Conservation (phyloP, 2,113 vertebrate genomes). For the Glareola pratincola region DNA sequence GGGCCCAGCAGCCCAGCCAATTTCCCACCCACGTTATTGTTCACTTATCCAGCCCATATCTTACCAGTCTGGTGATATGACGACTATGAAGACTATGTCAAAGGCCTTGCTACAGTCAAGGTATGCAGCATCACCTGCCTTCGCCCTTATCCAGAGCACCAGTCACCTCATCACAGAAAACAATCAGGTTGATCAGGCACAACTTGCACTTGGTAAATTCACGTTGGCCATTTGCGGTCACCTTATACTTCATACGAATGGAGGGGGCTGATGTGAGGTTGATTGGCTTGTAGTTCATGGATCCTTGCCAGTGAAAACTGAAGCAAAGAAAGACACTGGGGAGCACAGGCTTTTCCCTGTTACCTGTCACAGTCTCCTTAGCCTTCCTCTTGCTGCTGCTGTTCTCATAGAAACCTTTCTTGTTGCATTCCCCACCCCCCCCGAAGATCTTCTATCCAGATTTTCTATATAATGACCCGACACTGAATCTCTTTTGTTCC, state of each 20-base stretch:
- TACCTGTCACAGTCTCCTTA: neutral
- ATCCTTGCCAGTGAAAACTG: neutral
- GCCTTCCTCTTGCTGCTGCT: neutral
- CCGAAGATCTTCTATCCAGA: neutral
- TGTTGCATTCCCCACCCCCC: neutral
- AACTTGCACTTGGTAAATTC: neutral
- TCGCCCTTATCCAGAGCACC: neutral
- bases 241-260: neutral
- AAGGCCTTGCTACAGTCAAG: neutral
- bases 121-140: neutral
- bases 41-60: neutral
- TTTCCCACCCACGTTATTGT: neutral
- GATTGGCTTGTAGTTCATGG: neutral
- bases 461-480: neutral
- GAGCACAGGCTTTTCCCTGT: neutral
- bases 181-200: neutral
- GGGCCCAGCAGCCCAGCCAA: neutral
- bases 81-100: neutral
- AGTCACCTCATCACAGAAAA: neutral
- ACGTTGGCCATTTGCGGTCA: neutral
- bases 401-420: neutral
- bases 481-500: neutral
- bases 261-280: neutral
- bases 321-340: neutral
- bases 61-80: neutral